Evolutionary conservation across 1,140 invertebrate genomes (phyloP), one percentile per base, ranked within the genome.

Genomic region (Drosophila subobscura): DNA sequence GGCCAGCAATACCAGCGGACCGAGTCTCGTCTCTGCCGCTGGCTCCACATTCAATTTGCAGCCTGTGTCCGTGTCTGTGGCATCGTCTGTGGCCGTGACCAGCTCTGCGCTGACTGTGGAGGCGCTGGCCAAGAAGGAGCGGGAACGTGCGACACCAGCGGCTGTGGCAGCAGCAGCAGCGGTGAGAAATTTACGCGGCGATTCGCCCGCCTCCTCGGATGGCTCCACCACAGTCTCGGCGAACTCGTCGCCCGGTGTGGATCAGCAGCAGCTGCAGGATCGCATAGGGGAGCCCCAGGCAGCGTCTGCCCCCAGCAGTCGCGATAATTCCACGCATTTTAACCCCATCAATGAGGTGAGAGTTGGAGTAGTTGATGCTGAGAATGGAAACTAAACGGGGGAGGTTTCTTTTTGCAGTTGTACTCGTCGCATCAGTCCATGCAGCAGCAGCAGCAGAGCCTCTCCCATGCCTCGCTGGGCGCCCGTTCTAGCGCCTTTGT

Each of bases 161-260:
- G 6, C 92, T 3, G 92, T 92, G 16, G 61, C 58, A 14, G 41
- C 61, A 14, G 37, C 47, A 4, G n/a, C 51, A 12, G 51, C 12
- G 4, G 10, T 61, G 4, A 52, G 79, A 27, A 66, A 74, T 29
- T 37, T 79, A 92, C 93, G 74, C 47, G 91, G 90, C 27, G 83
- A 77, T 1, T 91, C 90, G 16, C 89, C 90, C 7, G 90, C 85
- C 10, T 92, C 90, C 5, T 92, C 92, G 16, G 92, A 92, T 47
- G 95, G 95, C n/a, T 96, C 95, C 0, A 96, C 95, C 0, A 96
- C 95, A 0, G 94, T 96, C 1, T 96, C 95, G 1, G 95, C 95
- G 0, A 96, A 95, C n/a, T 95, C 95, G 0, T 95, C 95, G 37
- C 95, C 95, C 2, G 95, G 93, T 4, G 92, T 94, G 25, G 94